Conservation (phyloP, 2,797 vertebrate genomes). For the Semaprochilodus insignis region DNA sequence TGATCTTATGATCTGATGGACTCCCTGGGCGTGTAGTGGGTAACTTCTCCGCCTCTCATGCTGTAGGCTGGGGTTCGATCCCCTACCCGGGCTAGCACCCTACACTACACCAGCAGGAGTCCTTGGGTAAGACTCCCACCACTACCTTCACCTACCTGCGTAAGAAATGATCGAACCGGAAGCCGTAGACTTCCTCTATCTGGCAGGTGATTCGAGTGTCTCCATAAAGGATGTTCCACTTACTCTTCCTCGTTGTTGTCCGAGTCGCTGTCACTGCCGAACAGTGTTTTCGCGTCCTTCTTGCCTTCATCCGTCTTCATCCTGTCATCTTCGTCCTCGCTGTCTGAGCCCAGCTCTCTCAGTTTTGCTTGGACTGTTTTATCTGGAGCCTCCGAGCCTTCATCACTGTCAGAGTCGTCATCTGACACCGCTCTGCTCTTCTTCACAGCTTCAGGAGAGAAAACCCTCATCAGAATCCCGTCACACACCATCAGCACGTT, state of each 20-base stretch:
- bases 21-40: too few relatives aligned
- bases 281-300: slow-evolving; percentile 90
- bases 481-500: not conserved
- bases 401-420: slow-evolving; percentile 87
- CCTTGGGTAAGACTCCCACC: too few relatives aligned
- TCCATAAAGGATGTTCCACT: slow-evolving; percentile 66
- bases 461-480: not conserved
- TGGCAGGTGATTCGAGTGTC: too few relatives aligned
- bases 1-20: too few relatives aligned
- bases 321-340: slow-evolving; percentile 83
- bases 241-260: slow-evolving; percentile 92
- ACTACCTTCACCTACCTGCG: too few relatives aligned
- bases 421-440: slow-evolving; percentile 88
- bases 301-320: slow-evolving; percentile 68
- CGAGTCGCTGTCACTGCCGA: slow-evolving; percentile 96
- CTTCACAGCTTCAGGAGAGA: slow-evolving; percentile 76
- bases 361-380: slow-evolving; percentile 78
- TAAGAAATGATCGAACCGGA: not conserved
- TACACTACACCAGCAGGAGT: too few relatives aligned
- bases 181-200: too few relatives aligned
- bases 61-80: too few relatives aligned
- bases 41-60: too few relatives aligned
- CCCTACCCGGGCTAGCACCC: too few relatives aligned
- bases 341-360: slow-evolving; percentile 86
- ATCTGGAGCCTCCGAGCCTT: slow-evolving; percentile 68